These are phyloP conservation scores for Catotricha subobsoleta DNA, from an alignment of 2,888 invertebrate species.

Conservation along the genomic window DNA sequence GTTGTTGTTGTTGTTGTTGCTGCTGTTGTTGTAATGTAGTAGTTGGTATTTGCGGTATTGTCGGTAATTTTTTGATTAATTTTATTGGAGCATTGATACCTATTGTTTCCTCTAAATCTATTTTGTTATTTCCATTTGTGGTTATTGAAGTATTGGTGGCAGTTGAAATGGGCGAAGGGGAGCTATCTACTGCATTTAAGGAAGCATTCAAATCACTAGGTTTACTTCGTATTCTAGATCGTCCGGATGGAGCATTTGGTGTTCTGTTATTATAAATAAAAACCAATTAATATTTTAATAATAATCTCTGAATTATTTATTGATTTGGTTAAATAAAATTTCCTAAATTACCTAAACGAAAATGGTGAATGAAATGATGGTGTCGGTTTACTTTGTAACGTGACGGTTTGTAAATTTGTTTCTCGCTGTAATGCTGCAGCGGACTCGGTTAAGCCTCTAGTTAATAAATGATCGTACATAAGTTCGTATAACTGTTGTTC, in stretches of 20 bases:
- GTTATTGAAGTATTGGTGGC: neutral
- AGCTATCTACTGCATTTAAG: neutral
- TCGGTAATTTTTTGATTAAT: slow-evolving; percentile 19
- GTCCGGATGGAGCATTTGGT: slow-evolving; percentile 2
- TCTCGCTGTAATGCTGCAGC: slow-evolving; percentile 60
- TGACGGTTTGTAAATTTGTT: slow-evolving; percentile 39
- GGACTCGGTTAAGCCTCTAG: slow-evolving; percentile 54
- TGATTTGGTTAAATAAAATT: too few relatives aligned
- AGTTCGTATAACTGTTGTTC: slow-evolving; percentile 82
- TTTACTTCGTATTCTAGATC: slow-evolving; percentile 6
- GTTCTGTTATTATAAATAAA: slow-evolving; percentile 7
- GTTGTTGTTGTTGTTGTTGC: slow-evolving; percentile 13
- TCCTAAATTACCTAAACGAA: slow-evolving; percentile 10
- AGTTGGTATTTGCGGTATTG: slow-evolving; percentile 8
- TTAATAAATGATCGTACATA: slow-evolving; percentile 70
- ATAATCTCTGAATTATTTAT: too few relatives aligned
- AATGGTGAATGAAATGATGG: slow-evolving; percentile 26
- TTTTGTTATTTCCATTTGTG: neutral
- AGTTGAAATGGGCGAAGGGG: neutral
- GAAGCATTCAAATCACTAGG: slow-evolving; percentile 4
- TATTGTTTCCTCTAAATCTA: neutral
- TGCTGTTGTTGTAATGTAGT: slow-evolving; percentile 7
- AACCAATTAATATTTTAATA: neutral
- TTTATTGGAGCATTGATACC: slow-evolving; percentile 18
- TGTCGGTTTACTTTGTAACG: slow-evolving; percentile 18